Conservation (phyloP, 53 echinoderm and acorn worm genomes). For the Mesocentrotus franciscanus region DNA sequence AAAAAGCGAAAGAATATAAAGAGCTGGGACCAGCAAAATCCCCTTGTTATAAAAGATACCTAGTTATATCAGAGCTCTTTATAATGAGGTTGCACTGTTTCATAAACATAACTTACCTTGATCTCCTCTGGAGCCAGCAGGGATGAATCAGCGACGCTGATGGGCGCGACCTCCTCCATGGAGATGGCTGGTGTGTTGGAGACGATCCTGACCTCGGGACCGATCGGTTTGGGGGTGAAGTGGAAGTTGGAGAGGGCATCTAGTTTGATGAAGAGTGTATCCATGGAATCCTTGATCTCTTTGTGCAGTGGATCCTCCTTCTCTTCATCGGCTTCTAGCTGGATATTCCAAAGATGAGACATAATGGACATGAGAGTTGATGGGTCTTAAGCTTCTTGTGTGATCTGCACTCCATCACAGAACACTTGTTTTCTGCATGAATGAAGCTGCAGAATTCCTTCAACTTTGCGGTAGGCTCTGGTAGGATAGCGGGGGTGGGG, state of each 20-base stretch:
- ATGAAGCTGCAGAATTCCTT: no score
- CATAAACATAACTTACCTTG: conserved; percentile 69
- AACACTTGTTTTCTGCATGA: no score
- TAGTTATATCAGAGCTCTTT: no score
- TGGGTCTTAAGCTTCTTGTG: no score
- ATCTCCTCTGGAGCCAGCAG: conserved; percentile 95
- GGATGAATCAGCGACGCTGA: conserved; percentile 82
- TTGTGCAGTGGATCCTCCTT: conserved; percentile 86
- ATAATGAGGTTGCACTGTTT: neutral
- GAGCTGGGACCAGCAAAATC: no score
- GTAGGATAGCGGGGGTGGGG: no score
- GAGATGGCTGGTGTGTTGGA: conserved; percentile 89
- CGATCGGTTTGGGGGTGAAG: conserved; percentile 87
- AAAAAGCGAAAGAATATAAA: no score
- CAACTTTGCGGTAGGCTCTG: no score
- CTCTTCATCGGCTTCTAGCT: conserved; percentile 82
- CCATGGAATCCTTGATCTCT: conserved; percentile 96
- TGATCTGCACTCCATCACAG: no score
- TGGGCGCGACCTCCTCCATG: conserved; percentile 95
- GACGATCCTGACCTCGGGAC: conserved; percentile 96
- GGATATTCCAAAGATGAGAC: neutral
- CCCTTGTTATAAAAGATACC: no score
- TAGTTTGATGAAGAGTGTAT: conserved; percentile 90
- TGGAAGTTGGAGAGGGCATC: conserved; percentile 98
- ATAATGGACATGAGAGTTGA: neutral